Conservation (phyloP, 92 coral and sea anemone genomes). For the Porites rus region DNA sequence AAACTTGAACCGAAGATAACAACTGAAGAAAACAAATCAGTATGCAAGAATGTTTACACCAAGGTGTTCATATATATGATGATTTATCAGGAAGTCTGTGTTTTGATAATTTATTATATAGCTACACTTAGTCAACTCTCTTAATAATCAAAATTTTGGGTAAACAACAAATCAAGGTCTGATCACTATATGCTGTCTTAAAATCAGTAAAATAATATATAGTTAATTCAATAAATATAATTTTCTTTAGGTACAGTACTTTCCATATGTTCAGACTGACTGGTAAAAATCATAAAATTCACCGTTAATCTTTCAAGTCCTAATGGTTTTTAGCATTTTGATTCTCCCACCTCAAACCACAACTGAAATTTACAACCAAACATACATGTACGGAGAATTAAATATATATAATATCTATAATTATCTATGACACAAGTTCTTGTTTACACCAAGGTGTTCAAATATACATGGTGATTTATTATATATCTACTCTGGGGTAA, state of each 20-base stretch:
- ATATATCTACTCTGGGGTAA: slow-evolving; percentile 13
- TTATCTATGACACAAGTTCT: not conserved
- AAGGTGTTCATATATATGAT: slow-evolving; percentile 6
- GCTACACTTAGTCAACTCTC: slow-evolving; percentile 6
- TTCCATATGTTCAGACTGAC: slow-evolving; percentile 18
- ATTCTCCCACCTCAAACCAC: not conserved
- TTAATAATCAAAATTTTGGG: slow-evolving; percentile 7
- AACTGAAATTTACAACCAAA: slow-evolving; percentile 2
- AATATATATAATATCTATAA: slow-evolving; percentile 14
- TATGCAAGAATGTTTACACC: slow-evolving; percentile 7
- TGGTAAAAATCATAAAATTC: slow-evolving; percentile 1
- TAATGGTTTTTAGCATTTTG: not conserved
- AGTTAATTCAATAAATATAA: not conserved
- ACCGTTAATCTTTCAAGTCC: slow-evolving; percentile 21
- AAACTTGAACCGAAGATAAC: slow-evolving; percentile 2
- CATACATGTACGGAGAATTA: slow-evolving; percentile 17
- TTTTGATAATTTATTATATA: slow-evolving; percentile 5
- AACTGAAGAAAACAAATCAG: slow-evolving; percentile 12
- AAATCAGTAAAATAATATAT: not conserved
- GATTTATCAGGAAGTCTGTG: not conserved
- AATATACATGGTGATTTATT: not conserved
- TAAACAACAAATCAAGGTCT: slow-evolving; percentile 7
- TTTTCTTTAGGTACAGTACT: slow-evolving; percentile 17
- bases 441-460: slow-evolving; percentile 1
- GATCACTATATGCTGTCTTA: slow-evolving; percentile 12